Evolutionary conservation across 2,888 invertebrate species (phyloP).

Genomic region (Spisula subtruncata): DNA sequence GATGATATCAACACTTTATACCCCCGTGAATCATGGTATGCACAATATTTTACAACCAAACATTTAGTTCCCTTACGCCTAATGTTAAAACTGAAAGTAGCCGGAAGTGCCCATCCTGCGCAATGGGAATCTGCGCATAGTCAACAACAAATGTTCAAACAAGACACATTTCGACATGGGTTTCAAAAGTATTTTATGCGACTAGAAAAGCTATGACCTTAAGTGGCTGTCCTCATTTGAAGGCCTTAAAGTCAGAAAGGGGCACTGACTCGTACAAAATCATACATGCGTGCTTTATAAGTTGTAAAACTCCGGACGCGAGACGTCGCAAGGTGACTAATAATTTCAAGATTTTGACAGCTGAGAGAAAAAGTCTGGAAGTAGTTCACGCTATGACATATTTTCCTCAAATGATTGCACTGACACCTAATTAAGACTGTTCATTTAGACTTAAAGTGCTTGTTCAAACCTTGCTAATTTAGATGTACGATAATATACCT

Average conservation of each 20-base stretch:
- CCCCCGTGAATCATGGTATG: too few relatives aligned
- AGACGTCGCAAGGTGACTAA: conserved; percentile 93
- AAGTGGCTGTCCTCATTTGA: conserved; percentile 94
- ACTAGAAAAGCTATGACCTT: conserved; percentile 90
- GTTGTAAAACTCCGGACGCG: conserved; percentile 93
- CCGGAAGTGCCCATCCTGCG: conserved; percentile 60
- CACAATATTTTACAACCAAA: too few relatives aligned
- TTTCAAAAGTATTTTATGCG: conserved; percentile 39
- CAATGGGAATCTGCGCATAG: conserved; percentile 58
- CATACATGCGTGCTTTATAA: conserved; percentile 94
- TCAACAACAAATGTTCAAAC: conserved; percentile 65
- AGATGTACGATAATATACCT: not conserved
- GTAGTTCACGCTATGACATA: not conserved
- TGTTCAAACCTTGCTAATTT: not conserved
- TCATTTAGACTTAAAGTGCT: not conserved
- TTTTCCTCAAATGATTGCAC: not conserved
- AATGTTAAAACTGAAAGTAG: conserved; percentile 63
- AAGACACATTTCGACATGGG: conserved; percentile 54
- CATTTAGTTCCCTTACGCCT: conserved; percentile 4
- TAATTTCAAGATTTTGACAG: conserved; percentile 35
- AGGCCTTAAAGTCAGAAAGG: conserved; percentile 93
- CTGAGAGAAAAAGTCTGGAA: conserved; percentile 43
- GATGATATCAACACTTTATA: too few relatives aligned
- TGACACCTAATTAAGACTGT: not conserved
- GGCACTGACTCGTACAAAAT: conserved; percentile 93